Evolutionary conservation across 2,113 vertebrate genomes (phyloP).

Genomic region (Gambusia affinis): DNA sequence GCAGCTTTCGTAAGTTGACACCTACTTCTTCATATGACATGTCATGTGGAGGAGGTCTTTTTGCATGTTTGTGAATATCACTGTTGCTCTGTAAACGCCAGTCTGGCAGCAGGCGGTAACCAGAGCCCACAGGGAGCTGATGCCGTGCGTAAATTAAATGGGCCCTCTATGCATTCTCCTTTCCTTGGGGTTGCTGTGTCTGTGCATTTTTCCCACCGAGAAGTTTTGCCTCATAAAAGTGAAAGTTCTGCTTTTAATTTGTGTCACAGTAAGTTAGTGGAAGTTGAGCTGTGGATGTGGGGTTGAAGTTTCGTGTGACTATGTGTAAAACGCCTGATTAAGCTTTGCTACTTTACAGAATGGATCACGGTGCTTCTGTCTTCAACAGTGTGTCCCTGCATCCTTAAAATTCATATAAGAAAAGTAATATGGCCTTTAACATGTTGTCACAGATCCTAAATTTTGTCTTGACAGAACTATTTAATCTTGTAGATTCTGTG

Average conservation of each 20-base stretch:
- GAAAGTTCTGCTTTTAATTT: constrained; percentile 50
- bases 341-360: constrained; percentile 64
- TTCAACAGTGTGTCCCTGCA: no score
- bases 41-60: constrained; percentile 74
- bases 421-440: no score
- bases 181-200: constrained; percentile 19
- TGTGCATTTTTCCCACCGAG: constrained; percentile 3
- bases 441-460: no score
- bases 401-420: no score
- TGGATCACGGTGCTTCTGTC: constrained; percentile 61
- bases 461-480: no score
- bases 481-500: no score
- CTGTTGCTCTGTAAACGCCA: constrained; percentile 82
- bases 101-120: constrained; percentile 85
- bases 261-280: constrained; percentile 10
- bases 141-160: constrained; percentile 76
- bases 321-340: constrained; percentile 62
- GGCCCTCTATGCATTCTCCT: constrained; percentile 19
- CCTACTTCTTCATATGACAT: constrained; percentile 69
- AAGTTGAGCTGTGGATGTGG: constrained; percentile 17
- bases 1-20: constrained; percentile 78
- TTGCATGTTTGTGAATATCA: constrained; percentile 81
- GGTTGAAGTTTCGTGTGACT: constrained; percentile 60
- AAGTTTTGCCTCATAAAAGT: constrained; percentile 35
- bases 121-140: constrained; percentile 78